Evolutionary conservation across 2,113 vertebrate genomes (phyloP).

Genomic region (Diphyllodes magnificus): DNA sequence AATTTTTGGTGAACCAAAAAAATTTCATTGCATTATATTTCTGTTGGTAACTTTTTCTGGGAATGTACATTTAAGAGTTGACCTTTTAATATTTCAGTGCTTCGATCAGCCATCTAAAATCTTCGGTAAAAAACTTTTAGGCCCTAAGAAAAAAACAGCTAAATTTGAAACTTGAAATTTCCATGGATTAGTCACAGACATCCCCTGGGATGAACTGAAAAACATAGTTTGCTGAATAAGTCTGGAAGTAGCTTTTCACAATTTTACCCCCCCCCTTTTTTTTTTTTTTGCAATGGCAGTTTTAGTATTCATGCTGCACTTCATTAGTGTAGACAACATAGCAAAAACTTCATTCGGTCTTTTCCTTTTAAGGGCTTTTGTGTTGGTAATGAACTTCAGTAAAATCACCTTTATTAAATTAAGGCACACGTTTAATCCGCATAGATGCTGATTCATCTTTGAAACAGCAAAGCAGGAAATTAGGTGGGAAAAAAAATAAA

Average conservation of each 20-base stretch:
- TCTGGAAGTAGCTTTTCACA: not conserved
- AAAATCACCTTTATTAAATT: not conserved
- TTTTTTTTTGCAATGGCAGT: not conserved
- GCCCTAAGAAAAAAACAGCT: not conserved
- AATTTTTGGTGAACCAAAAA: not conserved
- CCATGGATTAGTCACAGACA: not conserved
- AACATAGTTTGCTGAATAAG: not conserved
- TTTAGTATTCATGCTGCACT: not conserved
- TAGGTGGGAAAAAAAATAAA: too few species aligned
- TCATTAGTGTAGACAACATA: not conserved
- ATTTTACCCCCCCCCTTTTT: accelerated
- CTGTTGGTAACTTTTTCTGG: not conserved
- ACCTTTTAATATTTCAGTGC: not conserved
- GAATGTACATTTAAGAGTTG: not conserved
- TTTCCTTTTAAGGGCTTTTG: not conserved
- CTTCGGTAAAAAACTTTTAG: not conserved
- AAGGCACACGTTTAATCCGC: not conserved
- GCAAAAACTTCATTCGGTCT: not conserved
- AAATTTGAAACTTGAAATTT: conserved; percentile 7
- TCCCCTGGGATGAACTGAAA: not conserved
- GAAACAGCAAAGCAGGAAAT: not conserved
- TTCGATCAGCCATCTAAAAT: not conserved
- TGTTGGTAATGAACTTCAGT: not conserved
- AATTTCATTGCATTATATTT: not conserved
- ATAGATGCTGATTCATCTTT: not conserved